Evolutionary conservation across 1,140 invertebrate genomes (phyloP), one percentile per base, ranked within the genome.

Genomic region (Drosophila biarmipes): DNA sequence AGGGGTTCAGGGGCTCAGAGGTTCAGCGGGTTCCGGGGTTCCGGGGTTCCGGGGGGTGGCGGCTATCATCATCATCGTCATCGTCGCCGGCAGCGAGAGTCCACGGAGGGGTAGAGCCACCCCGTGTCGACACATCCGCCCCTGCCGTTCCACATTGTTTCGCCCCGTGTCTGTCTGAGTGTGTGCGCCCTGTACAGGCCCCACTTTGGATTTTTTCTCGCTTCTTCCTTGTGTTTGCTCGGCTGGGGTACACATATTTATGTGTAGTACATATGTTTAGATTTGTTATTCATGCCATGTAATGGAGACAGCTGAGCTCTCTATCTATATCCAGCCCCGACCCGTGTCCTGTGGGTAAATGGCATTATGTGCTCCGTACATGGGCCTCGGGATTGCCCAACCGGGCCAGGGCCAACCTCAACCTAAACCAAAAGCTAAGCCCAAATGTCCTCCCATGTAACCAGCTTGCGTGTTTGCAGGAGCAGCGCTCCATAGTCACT

Each of bases 191-290:
- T 52, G 58, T 42, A 51, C 62, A 29, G 29, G 35, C 17, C 19
- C 38, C 40, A 10, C 34, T 61, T 59, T 61, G 35, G n/a, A n/a
- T 53, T 67, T 77, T 73, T 58, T 51, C 17, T 62, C 21, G n/a
- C 10, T 34, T 61, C 46, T 69, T 68, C 37, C 37, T 49, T 46
- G 57, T 71, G 48, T 54, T 64, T 38, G 24, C 6, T 10, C 7
- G 45, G 72, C 73, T 78, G 82, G 78, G 78, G 69, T 51, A 85
- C 73, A 72, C 57, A 64, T 74, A 51, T 78, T 45, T 64, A 54
- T 54, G 68, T 77, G 80, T 79, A 80, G 67, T 87, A 89, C 84
- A 87, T 87, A 87, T 87, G 84, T 87, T 87, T 89, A 87, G 84
- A 89, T 89, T 84, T 87, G 59, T 73, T 86, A 86, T 81, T 61